Evolutionary conservation across 2,113 vertebrate species (phyloP).

Genomic region (Gobius niger): DNA sequence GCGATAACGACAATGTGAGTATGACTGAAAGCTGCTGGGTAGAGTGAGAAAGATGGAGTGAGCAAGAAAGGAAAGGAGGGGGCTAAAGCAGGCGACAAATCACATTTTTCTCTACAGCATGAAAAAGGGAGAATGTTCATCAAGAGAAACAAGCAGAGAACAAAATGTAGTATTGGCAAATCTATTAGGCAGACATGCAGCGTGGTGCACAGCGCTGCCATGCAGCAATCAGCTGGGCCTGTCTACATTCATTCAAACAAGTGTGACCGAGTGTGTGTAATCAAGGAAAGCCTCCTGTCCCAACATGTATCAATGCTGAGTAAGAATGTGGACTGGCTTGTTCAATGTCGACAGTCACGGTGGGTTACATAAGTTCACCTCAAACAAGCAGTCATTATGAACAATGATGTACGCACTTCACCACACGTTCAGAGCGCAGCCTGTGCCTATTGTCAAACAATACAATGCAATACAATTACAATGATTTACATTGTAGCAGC

Average conservation of each 20-base stretch:
- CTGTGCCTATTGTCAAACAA: not conserved
- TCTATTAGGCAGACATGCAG: constrained; percentile 56
- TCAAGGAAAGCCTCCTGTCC: constrained; percentile 24
- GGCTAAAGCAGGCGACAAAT: constrained; percentile 25
- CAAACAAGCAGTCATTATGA: not conserved
- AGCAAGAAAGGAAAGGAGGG: constrained; percentile 31
- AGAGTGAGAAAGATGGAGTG: constrained; percentile 39
- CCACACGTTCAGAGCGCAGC: not conserved
- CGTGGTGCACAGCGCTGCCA: constrained; percentile 22
- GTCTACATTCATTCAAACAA: constrained; percentile 23
- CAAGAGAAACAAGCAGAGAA: constrained; percentile 55
- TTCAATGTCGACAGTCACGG: constrained; percentile 19
- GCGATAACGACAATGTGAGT: constrained; percentile 77
- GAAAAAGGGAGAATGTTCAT: constrained; percentile 45
- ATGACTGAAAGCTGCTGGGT: constrained; percentile 16
- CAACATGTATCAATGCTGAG: constrained; percentile 16
- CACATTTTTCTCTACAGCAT: constrained; percentile 52
- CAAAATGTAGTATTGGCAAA: constrained; percentile 53
- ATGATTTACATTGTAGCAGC: constrained; percentile 7
- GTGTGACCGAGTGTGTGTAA: constrained; percentile 6
- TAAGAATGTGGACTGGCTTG: constrained; percentile 25
- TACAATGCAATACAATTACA: not conserved
- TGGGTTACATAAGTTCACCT: constrained; percentile 20
- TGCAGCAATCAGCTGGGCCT: constrained; percentile 20
- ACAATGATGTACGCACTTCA: not conserved